Evolutionary conservation across 2,888 invertebrate species (phyloP), one percentile per base, ranked within the genome.

Genomic region (Augiades crinisus): DNA sequence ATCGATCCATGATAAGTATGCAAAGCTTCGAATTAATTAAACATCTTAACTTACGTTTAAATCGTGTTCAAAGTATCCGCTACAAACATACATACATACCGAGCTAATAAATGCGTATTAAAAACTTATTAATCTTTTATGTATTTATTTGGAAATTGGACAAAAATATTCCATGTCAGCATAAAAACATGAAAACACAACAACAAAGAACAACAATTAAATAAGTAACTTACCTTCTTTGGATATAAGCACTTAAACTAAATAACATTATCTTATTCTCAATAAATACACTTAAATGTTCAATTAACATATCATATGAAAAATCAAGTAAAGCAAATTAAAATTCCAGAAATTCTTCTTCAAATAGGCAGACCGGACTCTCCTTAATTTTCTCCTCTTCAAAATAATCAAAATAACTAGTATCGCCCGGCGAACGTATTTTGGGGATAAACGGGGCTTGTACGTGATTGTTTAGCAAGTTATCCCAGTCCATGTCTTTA

Each of bases 401-500:
- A 72, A 93, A 95, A 22, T 77, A 66, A 57, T 94, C 94, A 68
- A 96, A 97, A 72, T 96, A 93, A 0, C 91, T 87, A 0, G 94
- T 87, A 66, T 97, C 96, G 1, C 92, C 92, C 0, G 92, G 85
- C 31, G 90, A 82, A n/a, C 77, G 72, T 2, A 92, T 81, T 46
- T 79, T 84, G 0, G 95, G 95, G 21, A 92, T 63, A 64, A 92
- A 95, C 0, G 93, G 93, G 0, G 95, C 91, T 12, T 75, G 78
- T 0, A 95, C 77, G 67, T 94, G 94, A 70, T 94, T 92, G 73
- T 96, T 94, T 56, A 96, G 93, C 55, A 99, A 87, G 40, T 92
- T 92, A 54, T 95, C 93, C 97, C 98, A 99, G 72, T 98, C 95
- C n/a, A 94, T 93, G 8, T 93, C 92, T 53, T 92, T 91, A 71